These are phyloP conservation scores for Elymnias hypermnestra DNA, from an alignment of 1,140 invertebrate genomes.

Conservation along the genomic window DNA sequence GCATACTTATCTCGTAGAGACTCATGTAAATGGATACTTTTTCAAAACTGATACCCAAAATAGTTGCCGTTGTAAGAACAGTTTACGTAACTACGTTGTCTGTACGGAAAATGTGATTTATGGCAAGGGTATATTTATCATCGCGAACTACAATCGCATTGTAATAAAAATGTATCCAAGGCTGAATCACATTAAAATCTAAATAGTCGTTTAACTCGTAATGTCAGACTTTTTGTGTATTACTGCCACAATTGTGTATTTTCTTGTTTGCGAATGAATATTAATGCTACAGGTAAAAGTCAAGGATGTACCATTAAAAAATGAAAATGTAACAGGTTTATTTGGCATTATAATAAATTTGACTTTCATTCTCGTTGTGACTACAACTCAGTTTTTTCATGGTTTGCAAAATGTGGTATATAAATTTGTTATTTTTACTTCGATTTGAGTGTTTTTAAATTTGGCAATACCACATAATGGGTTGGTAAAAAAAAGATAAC, in stretches of 20 bases:
- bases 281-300: conserved; percentile 41
- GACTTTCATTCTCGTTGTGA: no score
- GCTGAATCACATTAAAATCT: conserved; percentile 23
- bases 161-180: conserved; percentile 30
- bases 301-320: conserved; percentile 40
- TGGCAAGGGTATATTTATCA: conserved; percentile 10
- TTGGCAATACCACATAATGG: no score
- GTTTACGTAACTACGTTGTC: background rate
- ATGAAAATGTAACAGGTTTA: no score
- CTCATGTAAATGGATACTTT: no score
- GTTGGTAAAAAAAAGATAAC: no score
- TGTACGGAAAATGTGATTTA: conserved; percentile 5
- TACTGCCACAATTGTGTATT: conserved; percentile 31
- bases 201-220: conserved; percentile 32
- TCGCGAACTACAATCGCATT: conserved; percentile 13
- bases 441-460: background rate
- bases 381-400: no score
- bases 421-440: background rate
- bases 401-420: no score
- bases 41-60: no score
- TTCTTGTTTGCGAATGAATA: conserved; percentile 34
- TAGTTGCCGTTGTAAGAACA: background rate
- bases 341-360: no score
- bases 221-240: conserved; percentile 33
- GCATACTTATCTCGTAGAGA: no score